A percentile compares a stretch with the other conserved stretches of the same genome.
phyloP scores from a whole-genome alignment of 2,888 invertebrate species.

The Troglohyphantes excavatus region DNA sequence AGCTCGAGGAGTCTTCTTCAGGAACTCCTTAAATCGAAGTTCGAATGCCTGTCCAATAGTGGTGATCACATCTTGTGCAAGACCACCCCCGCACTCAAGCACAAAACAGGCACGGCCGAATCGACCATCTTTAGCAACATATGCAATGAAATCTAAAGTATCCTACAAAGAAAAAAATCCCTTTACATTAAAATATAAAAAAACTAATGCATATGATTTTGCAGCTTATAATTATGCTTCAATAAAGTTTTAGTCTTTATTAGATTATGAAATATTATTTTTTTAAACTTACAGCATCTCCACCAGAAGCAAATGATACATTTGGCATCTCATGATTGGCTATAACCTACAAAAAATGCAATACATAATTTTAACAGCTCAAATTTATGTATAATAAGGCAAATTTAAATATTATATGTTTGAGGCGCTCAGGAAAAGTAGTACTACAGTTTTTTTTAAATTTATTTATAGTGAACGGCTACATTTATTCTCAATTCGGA shows the following conservation, averaged over 20 bases:
- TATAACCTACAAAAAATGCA: conserved; percentile 86
- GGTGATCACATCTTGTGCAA: conserved; percentile 97
- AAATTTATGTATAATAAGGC: not conserved
- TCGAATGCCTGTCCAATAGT: conserved; percentile 99
- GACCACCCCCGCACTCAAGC: conserved; percentile 93
- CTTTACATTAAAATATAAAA: no score
- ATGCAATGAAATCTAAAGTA: conserved; percentile 97
- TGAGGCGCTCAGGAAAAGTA: no score
- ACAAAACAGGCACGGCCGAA: conserved; percentile 97
- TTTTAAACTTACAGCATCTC: conserved; percentile 79
- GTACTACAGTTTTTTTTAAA: no score
- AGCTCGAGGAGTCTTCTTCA: conserved; percentile 79
- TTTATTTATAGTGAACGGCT: no score
- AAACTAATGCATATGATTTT: no score
- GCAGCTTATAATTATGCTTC: no score
- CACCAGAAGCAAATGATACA: conserved; percentile 98
- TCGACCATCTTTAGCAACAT: conserved; percentile 95
- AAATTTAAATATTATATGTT: no score
- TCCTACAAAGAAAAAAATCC: conserved; percentile 86
- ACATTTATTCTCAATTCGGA: no score
- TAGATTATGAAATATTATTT: no score
- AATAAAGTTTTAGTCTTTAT: no score
- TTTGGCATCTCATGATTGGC: conserved; percentile 97
- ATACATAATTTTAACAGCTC: no score
- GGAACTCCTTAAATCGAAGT: conserved; percentile 84